phyloP scores from a whole-genome alignment of 2,113 vertebrate genomes.

The Mesembrinibis cayennensis region DNA sequence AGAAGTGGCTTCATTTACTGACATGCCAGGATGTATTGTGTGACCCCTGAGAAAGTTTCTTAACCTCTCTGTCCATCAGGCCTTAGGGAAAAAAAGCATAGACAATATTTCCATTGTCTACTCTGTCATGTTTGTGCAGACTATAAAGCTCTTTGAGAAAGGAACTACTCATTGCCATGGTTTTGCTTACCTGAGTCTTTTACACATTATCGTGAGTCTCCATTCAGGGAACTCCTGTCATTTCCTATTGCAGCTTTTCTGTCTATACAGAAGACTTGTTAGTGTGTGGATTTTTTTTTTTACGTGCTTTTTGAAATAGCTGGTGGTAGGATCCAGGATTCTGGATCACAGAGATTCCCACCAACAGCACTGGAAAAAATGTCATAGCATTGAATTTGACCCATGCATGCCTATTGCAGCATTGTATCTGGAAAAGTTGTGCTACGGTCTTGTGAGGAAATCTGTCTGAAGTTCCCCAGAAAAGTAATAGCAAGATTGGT shows the following conservation, averaged over 20 bases:
- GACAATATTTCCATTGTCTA: background rate
- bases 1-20: background rate
- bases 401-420: background rate
- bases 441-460: background rate
- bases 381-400: rapidly evolving
- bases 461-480: background rate
- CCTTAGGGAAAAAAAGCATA: background rate
- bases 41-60: background rate
- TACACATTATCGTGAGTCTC: background rate
- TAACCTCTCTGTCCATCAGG: background rate
- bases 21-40: background rate
- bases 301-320: background rate
- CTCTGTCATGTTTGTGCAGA: background rate
- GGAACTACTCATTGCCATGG: background rate
- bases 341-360: background rate
- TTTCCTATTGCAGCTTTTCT: background rate
- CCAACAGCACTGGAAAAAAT: background rate
- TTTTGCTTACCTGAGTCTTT: background rate
- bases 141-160: background rate
- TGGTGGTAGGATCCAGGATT: background rate
- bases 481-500: background rate
- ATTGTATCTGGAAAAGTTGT: background rate
- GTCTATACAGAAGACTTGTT: background rate
- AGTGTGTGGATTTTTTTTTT: background rate
- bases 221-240: background rate